Evolutionary conservation across 1,140 invertebrate species (phyloP).

Genomic region (Tribolium castaneum): DNA sequence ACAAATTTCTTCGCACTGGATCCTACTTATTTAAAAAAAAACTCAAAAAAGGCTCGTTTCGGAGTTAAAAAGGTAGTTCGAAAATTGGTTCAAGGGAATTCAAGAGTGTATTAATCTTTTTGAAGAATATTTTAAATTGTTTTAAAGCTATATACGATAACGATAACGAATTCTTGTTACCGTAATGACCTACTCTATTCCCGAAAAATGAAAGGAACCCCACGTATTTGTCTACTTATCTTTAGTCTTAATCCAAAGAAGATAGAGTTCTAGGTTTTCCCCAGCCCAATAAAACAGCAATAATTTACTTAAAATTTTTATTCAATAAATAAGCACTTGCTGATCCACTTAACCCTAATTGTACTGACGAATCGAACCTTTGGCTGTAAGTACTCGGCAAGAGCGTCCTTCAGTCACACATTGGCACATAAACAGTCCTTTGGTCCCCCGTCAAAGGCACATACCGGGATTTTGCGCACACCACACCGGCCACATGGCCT

Average conservation of each 20-base stretch:
- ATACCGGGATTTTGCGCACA: conserved; percentile 79
- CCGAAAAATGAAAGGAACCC: too few species aligned
- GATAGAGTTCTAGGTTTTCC: neutral
- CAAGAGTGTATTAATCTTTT: too few species aligned
- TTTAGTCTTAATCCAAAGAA: too few species aligned
- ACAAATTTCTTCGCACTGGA: too few species aligned
- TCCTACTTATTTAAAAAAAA: too few species aligned
- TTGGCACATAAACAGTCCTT: conserved; percentile 35
- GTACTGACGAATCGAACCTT: conserved; percentile 1
- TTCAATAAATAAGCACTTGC: conserved; percentile 31
- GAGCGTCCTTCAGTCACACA: conserved; percentile 27
- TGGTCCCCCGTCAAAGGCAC: conserved; percentile 67
- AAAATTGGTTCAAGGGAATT: too few species aligned
- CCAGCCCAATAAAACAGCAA: neutral
- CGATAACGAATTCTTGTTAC: too few species aligned
- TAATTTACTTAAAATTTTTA: neutral
- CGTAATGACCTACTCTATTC: too few species aligned
- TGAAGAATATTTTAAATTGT: too few species aligned
- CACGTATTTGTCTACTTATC: neutral
- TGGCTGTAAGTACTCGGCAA: conserved; percentile 26
- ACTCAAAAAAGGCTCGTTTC: too few species aligned
- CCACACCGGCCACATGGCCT: conserved; percentile 80
- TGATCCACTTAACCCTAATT: conserved; percentile 16
- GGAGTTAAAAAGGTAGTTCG: too few species aligned
- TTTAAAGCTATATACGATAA: too few species aligned